phyloP scores from a whole-genome alignment of 2,113 vertebrate species.

The Ranitomeya imitator region DNA sequence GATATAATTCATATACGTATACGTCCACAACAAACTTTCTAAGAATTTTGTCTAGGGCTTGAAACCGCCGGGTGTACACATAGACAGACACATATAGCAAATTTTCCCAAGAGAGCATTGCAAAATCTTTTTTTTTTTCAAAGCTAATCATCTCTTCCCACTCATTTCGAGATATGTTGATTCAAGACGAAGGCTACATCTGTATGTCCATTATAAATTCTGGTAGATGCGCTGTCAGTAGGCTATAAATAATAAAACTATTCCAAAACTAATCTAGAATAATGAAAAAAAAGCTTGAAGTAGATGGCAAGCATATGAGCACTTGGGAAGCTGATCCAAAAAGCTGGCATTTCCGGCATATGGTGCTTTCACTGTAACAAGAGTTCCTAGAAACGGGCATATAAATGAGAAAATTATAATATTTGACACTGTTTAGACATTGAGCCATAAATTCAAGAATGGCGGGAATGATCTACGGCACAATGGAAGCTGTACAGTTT shows the following conservation, averaged over 20 bases:
- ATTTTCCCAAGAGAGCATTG: too few species aligned
- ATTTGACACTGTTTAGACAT: not conserved
- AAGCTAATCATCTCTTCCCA: too few species aligned
- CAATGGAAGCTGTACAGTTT: not conserved
- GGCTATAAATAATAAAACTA: not conserved
- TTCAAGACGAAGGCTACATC: too few species aligned
- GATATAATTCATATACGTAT: too few species aligned
- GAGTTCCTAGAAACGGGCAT: slow-evolving; percentile 28
- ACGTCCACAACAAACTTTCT: too few species aligned
- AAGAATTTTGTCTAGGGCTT: too few species aligned
- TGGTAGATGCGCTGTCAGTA: not conserved
- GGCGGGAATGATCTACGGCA: not conserved
- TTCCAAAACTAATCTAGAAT: slow-evolving; percentile 1
- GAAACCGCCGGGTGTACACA: too few species aligned
- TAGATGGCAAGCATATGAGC: slow-evolving; percentile 41
- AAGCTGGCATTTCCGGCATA: slow-evolving; percentile 23
- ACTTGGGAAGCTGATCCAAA: slow-evolving; percentile 35
- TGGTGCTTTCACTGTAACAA: slow-evolving; percentile 32
- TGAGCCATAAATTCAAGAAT: not conserved
- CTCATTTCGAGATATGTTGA: too few species aligned
- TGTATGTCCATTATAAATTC: not conserved
- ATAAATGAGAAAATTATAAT: slow-evolving; percentile 26
- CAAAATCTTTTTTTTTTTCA: too few species aligned
- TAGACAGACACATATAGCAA: too few species aligned
- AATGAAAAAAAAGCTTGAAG: not conserved